Evolutionary conservation across 2,797 vertebrate genomes (phyloP).

Genomic region (Crypturellus tataupa): DNA sequence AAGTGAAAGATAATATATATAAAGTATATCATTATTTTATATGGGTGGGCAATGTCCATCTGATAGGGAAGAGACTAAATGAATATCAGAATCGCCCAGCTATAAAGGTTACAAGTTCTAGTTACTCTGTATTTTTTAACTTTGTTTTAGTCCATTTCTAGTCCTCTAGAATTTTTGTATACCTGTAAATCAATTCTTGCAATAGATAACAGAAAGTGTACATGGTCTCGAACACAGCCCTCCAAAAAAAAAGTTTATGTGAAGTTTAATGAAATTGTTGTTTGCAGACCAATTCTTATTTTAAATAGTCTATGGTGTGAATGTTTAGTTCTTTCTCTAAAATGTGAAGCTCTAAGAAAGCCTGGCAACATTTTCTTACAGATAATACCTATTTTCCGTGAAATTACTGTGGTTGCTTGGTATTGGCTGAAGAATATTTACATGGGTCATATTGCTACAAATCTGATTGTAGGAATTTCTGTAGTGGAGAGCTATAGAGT

Average conservation of each 20-base stretch:
- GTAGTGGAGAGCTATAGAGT: neutral
- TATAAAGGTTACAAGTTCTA: neutral
- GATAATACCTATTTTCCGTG: neutral
- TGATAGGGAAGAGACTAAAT: neutral
- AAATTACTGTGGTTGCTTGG: neutral
- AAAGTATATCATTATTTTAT: neutral
- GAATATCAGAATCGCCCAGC: neutral
- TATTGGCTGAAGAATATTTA: neutral
- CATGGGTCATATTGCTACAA: fast-evolving
- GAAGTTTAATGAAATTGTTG: neutral
- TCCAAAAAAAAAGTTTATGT: neutral
- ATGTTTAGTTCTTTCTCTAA: neutral
- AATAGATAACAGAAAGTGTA: constrained; percentile 17
- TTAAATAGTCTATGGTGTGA: neutral
- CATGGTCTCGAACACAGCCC: neutral
- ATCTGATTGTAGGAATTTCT: neutral
- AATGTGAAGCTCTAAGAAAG: neutral
- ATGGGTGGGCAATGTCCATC: neutral
- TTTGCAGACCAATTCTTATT: neutral
- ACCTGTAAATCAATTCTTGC: neutral
- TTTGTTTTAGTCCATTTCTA: neutral
- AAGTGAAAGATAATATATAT: neutral
- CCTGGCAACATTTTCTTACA: neutral
- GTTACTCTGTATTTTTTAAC: neutral
- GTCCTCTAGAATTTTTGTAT: neutral